Evolutionary conservation across 2,888 invertebrate species (phyloP).

Genomic region (Anticlea derivata): DNA sequence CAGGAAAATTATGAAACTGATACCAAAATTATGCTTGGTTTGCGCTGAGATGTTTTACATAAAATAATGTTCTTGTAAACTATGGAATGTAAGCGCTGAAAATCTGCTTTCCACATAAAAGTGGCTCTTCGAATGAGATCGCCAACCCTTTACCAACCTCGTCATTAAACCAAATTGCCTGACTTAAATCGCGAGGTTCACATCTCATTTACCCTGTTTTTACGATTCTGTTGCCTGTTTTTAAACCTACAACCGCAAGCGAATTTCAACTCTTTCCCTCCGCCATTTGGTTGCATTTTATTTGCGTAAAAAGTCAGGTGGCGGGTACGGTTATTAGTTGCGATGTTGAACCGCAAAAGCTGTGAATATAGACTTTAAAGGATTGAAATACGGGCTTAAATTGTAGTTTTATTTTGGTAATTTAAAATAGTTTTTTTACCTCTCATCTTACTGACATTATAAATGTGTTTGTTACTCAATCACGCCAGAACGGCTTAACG

Average conservation of each 20-base stretch:
- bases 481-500: no score
- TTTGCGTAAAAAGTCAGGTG: constrained; percentile 15
- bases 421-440: constrained; percentile 20
- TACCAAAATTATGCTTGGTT: no score
- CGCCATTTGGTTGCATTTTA: constrained; percentile 8
- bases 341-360: constrained; percentile 13
- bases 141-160: constrained; percentile 36
- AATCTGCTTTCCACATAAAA: constrained; percentile 6
- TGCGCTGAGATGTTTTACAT: no score
- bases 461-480: no score
- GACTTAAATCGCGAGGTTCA: constrained; percentile 67
- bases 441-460: constrained; percentile 3
- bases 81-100: neutral
- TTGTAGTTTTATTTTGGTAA: constrained; percentile 17
- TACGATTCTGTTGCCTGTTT: constrained; percentile 51
- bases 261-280: constrained; percentile 15
- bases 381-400: constrained; percentile 16
- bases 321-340: constrained; percentile 23
- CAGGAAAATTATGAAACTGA: no score
- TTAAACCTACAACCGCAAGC: constrained; percentile 23
- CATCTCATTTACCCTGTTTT: constrained; percentile 70
- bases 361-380: constrained; percentile 20
- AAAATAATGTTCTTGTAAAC: no score
- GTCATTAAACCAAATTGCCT: constrained; percentile 65
- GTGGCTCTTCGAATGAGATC: constrained; percentile 16